Percentiles rank a stretch among this genome's conserved stretches.
phyloP scores from a whole-genome alignment of 1,140 invertebrate genomes.

The Brachionus koreanus region DNA sequence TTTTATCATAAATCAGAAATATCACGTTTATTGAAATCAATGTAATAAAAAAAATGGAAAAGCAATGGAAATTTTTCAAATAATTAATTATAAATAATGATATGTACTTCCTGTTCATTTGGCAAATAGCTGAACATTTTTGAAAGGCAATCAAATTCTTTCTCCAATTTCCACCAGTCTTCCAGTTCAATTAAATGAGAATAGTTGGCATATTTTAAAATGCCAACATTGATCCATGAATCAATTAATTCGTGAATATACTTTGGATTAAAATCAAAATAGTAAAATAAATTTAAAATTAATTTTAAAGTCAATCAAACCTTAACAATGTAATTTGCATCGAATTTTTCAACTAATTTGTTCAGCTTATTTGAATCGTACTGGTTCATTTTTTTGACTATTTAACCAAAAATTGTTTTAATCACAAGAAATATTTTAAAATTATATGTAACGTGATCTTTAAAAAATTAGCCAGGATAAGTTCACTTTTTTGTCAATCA shows the following conservation, averaged over 20 bases:
- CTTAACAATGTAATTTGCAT: background rate
- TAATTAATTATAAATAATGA: background rate
- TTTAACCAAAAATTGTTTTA: background rate
- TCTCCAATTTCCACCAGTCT: constrained; percentile 27
- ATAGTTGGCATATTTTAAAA: constrained; percentile 1
- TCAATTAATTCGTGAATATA: background rate
- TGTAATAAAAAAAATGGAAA: background rate
- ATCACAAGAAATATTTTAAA: constrained; percentile 6
- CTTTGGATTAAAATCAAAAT: background rate
- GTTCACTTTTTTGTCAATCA: background rate
- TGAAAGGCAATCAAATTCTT: constrained; percentile 9
- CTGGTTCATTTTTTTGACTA: background rate
- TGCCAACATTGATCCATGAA: background rate
- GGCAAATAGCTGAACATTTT: background rate
- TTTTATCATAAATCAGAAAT: background rate
- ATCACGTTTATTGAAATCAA: background rate
- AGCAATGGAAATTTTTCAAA: background rate
- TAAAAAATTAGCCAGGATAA: background rate
- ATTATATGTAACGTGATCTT: background rate
- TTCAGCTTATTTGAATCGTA: background rate
- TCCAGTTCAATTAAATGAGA: constrained; percentile 18
- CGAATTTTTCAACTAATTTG: background rate
- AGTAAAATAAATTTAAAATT: background rate
- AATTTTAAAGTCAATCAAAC: background rate
- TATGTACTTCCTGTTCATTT: background rate